phyloP scores from a whole-genome alignment of 1,140 invertebrate genomes.

The Zelostemma sp. region DNA sequence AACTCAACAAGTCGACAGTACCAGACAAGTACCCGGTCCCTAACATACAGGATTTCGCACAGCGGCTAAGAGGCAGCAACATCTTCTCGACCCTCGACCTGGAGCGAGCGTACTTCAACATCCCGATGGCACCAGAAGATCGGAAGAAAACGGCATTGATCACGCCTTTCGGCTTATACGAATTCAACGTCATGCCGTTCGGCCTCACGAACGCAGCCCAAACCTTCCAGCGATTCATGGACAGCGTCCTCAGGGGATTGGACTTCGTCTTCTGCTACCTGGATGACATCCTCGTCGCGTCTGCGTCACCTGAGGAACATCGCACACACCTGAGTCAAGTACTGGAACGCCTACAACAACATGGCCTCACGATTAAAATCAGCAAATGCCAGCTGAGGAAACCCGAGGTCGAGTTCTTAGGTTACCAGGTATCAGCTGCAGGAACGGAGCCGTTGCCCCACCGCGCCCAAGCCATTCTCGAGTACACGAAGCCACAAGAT shows the following conservation, averaged over 20 bases:
- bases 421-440: not conserved
- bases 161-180: conserved; percentile 51
- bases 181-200: conserved; percentile 49
- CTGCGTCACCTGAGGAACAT: not conserved
- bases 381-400: not conserved
- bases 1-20: too few relatives aligned
- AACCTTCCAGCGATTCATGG: conserved; percentile 6
- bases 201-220: conserved; percentile 25
- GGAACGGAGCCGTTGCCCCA: not conserved
- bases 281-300: not conserved
- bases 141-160: conserved; percentile 54
- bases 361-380: not conserved
- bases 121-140: not conserved
- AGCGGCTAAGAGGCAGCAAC: too few relatives aligned
- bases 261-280: conserved; percentile 27
- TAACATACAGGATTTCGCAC: too few relatives aligned
- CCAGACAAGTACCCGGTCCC: too few relatives aligned
- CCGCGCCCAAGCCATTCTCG: not conserved
- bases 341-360: not conserved
- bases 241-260: conserved; percentile 30
- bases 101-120: not conserved
- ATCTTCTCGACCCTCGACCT: not conserved
- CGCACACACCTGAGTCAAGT: not conserved
- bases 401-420: conserved; percentile 1
- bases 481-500: not conserved